Evolutionary conservation across 2,797 vertebrate genomes (phyloP).

Genomic region (Decapterus maruadsi): DNA sequence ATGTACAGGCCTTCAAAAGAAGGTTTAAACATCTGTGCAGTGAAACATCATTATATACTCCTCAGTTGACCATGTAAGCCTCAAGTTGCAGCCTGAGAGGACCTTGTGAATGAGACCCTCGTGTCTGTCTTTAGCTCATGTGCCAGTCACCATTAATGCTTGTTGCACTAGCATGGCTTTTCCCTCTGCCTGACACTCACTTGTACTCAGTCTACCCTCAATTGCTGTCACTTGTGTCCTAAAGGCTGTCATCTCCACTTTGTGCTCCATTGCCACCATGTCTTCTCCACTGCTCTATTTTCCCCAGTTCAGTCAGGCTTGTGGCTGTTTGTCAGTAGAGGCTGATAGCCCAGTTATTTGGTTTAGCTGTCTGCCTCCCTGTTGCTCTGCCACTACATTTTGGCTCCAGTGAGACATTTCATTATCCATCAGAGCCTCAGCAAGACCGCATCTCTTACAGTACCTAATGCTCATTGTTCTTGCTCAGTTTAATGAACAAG

Average conservation of each 20-base stretch:
- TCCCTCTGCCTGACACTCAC: conserved; percentile 72
- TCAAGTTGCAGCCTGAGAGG: conserved; percentile 45
- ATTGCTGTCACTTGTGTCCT: conserved; percentile 81
- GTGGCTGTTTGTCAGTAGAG: conserved; percentile 80
- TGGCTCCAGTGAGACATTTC: conserved; percentile 74
- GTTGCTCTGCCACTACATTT: conserved; percentile 74
- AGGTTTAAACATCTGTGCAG: conserved; percentile 32
- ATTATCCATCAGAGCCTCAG: conserved; percentile 69
- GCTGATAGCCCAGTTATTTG: conserved; percentile 78
- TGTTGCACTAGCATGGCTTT: conserved; percentile 68
- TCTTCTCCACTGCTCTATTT: conserved; percentile 77
- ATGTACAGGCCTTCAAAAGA: conserved; percentile 31
- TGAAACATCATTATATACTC: conserved; percentile 61
- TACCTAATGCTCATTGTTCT: conserved; percentile 41
- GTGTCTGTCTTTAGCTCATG: conserved; percentile 67
- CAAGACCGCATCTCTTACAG: conserved; percentile 26
- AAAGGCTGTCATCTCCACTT: conserved; percentile 83
- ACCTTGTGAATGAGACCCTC: conserved; percentile 61
- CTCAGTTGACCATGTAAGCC: conserved; percentile 58
- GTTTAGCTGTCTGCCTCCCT: conserved; percentile 74
- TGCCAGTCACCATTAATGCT: conserved; percentile 78
- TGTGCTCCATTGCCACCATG: conserved; percentile 77
- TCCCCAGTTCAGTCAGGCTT: conserved; percentile 80
- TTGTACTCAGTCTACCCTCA: conserved; percentile 79
- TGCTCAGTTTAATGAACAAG: conserved; percentile 47